Percentiles rank a stretch among this genome's conserved stretches.
phyloP scores from a whole-genome alignment of 64 coral and sea anemone genomes.

The Acropora yongei region DNA sequence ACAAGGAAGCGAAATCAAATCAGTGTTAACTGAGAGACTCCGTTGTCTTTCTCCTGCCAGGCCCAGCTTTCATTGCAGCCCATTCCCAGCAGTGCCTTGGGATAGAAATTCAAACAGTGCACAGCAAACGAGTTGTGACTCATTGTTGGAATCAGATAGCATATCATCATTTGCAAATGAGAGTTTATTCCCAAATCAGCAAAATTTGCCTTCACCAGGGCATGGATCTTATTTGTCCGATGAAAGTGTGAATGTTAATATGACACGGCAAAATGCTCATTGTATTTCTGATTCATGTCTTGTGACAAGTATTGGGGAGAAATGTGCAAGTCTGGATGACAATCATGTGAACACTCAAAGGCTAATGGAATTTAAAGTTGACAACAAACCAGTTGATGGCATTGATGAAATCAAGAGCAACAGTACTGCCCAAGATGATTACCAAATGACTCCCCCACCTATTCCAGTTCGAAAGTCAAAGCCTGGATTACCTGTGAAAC shows the following conservation, averaged over 20 bases:
- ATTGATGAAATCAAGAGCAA: neutral
- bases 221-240: neutral
- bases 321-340: neutral
- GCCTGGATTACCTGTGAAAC: neutral
- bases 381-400: neutral
- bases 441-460: neutral
- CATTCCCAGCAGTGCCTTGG: neutral
- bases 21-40: neutral
- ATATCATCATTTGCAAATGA: neutral
- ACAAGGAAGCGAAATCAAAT: neutral
- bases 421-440: neutral
- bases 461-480: neutral
- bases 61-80: neutral
- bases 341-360: neutral
- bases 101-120: conserved; percentile 32
- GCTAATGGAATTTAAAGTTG: neutral
- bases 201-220: neutral
- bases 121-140: conserved; percentile 6
- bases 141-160: neutral
- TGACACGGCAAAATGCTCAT: too few relatives aligned
- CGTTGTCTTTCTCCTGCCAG: neutral
- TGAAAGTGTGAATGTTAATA: neutral
- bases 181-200: neutral
- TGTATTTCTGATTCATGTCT: neutral
- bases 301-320: too few relatives aligned